A percentile compares a stretch with the other conserved stretches of the same genome.
Conservation (phyloP, 2,797 vertebrate genomes). For the Atherinosoma microstoma region DNA sequence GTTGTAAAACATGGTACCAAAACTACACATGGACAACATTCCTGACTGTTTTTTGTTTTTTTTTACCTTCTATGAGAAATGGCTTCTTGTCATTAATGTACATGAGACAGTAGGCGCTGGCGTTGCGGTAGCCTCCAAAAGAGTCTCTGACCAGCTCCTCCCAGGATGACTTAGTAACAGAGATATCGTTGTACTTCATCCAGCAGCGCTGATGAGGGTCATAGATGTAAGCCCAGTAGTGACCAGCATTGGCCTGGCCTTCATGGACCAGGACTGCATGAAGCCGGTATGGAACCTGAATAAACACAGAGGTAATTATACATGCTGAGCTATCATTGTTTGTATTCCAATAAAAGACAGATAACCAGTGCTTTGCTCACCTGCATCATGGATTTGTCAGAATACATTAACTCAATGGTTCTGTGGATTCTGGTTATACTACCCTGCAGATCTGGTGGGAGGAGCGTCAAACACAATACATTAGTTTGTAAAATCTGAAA, state of each 20-base stretch:
- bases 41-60: neutral
- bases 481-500: neutral
- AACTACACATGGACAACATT: neutral
- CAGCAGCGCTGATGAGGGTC: conserved; percentile 92
- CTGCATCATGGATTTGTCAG: conserved; percentile 98
- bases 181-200: conserved; percentile 99
- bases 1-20: neutral
- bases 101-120: conserved; percentile 99
- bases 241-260: conserved; percentile 96
- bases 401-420: conserved; percentile 98
- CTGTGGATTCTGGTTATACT: conserved; percentile 97
- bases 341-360: neutral
- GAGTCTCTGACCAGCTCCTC: conserved; percentile 97
- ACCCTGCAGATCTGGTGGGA: conserved; percentile 91
- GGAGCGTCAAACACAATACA: neutral
- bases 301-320: neutral
- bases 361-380: conserved; percentile 76
- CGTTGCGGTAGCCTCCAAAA: conserved; percentile 97
- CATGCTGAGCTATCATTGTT: fast-evolving
- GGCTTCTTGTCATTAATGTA: conserved; percentile 98
- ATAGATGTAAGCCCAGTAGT: conserved; percentile 99
- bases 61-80: conserved; percentile 92
- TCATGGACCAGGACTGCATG: conserved; percentile 98
- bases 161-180: conserved; percentile 97
- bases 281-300: conserved; percentile 94